Percentiles rank a stretch among this genome's conserved stretches.
These are phyloP conservation scores for Syngnathus rostellatus DNA, from an alignment of 2,797 vertebrate species.

Conservation along the genomic window DNA sequence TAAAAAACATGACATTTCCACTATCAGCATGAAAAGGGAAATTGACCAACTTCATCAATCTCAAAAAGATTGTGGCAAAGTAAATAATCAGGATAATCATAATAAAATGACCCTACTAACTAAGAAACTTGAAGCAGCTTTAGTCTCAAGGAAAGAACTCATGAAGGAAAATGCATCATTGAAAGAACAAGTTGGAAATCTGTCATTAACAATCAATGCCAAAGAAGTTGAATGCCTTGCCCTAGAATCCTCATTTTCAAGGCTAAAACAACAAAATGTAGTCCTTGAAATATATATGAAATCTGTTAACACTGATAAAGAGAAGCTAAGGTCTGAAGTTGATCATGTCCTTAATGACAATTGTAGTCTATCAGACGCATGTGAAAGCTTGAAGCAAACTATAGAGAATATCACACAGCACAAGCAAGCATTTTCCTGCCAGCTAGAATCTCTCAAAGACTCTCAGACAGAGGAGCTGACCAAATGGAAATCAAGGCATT, in stretches of 20 bases:
- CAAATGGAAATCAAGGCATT: slow-evolving; percentile 79
- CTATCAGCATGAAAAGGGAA: slow-evolving; percentile 47
- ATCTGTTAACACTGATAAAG: slow-evolving; percentile 47
- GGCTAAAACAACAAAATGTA: slow-evolving; percentile 52
- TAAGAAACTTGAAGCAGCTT: slow-evolving; percentile 79
- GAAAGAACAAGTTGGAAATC: slow-evolving; percentile 61
- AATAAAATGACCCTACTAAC: slow-evolving; percentile 62
- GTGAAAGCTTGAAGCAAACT: slow-evolving; percentile 81
- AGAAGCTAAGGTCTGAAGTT: slow-evolving; percentile 52
- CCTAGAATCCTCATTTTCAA: slow-evolving; percentile 47
- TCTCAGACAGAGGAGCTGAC: slow-evolving; percentile 81
- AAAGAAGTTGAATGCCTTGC: slow-evolving; percentile 43
- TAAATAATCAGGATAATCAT: slow-evolving; percentile 44
- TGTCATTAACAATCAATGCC: slow-evolving; percentile 54
- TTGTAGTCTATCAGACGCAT: slow-evolving; percentile 75
- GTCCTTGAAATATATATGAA: slow-evolving; percentile 42
- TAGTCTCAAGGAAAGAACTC: slow-evolving; percentile 79
- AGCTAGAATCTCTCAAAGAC: slow-evolving; percentile 81
- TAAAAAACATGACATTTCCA: slow-evolving; percentile 37
- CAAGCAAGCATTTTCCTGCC: slow-evolving; percentile 83
- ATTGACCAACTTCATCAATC: slow-evolving; percentile 51
- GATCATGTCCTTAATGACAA: slow-evolving; percentile 71
- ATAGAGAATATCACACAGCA: slow-evolving; percentile 84
- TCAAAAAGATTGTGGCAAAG: slow-evolving; percentile 41
- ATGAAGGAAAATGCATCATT: slow-evolving; percentile 72